Conservation (phyloP, 2,113 vertebrate genomes). For the Dinomys branickii region DNA sequence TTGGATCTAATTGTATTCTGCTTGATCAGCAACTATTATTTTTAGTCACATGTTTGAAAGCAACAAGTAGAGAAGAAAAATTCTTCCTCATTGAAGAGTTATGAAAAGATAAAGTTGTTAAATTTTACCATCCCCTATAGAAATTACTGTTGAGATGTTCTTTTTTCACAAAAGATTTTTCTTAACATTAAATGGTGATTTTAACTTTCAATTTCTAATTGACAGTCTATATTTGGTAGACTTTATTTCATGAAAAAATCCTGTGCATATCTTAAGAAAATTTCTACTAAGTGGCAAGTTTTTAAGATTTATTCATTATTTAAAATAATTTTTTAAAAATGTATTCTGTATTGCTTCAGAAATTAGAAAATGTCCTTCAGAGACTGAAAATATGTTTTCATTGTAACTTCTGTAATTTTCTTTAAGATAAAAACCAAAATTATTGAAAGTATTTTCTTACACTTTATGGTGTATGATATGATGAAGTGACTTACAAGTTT, state of each 20-base stretch:
- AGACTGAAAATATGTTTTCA: neutral
- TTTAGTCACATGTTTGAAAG: slow-evolving; percentile 31
- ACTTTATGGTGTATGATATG: neutral
- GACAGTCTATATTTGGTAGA: neutral
- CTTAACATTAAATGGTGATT: neutral
- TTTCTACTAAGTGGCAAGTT: neutral
- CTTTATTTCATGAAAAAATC: neutral
- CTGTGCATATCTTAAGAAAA: neutral
- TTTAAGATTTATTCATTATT: neutral
- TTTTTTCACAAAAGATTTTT: slow-evolving; percentile 16
- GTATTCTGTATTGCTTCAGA: neutral
- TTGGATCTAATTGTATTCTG: slow-evolving; percentile 26
- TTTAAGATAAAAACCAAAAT: neutral
- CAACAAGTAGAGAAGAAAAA: neutral
- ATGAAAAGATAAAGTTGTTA: slow-evolving; percentile 2
- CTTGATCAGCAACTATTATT: neutral
- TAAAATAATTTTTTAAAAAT: neutral
- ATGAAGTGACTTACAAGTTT: neutral
- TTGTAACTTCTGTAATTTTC: neutral
- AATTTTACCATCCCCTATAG: accelerated
- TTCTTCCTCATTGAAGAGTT: neutral
- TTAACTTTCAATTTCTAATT: slow-evolving; percentile 1
- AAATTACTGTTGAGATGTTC: slow-evolving; percentile 1
- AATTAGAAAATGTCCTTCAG: neutral
- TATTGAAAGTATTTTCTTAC: neutral